phyloP scores from a whole-genome alignment of 2,113 vertebrate genomes.

The Sturnira hondurensis region DNA sequence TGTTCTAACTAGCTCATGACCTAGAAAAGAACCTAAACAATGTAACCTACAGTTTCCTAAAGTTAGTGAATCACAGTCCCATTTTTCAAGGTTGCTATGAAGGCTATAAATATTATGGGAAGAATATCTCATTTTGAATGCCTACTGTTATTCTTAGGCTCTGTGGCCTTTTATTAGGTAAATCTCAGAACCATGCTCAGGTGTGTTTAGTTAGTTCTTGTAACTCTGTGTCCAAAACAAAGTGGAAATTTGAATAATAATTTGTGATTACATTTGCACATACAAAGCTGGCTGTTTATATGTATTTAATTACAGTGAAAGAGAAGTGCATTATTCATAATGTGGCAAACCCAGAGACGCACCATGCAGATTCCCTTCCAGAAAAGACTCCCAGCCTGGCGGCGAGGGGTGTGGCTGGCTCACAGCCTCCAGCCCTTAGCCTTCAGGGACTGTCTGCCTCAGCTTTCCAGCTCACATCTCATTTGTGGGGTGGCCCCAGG shows the following conservation, averaged over 20 bases:
- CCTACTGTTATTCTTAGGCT: not conserved
- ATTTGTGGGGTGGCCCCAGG: not conserved
- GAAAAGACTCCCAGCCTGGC: not conserved
- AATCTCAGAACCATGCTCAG: not conserved
- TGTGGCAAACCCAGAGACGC: not conserved
- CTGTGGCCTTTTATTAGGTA: not conserved
- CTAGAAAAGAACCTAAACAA: not conserved
- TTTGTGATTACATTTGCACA: not conserved
- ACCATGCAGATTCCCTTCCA: not conserved
- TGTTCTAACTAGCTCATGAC: not conserved
- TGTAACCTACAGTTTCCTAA: not conserved
- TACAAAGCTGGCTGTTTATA: not conserved
- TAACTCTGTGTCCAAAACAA: not conserved
- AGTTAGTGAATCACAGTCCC: not conserved
- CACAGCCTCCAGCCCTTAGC: not conserved
- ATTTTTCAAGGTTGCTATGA: not conserved
- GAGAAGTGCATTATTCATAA: not conserved
- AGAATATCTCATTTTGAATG: not conserved
- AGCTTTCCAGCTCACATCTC: not conserved
- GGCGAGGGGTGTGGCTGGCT: not conserved
- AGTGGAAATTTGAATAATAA: not conserved
- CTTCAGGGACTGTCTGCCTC: not conserved
- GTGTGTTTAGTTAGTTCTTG: not conserved
- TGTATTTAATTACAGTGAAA: not conserved
- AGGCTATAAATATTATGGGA: not conserved